Conservation (phyloP, 2,797 vertebrate genomes). For the Synaphobranchus kaupii region DNA sequence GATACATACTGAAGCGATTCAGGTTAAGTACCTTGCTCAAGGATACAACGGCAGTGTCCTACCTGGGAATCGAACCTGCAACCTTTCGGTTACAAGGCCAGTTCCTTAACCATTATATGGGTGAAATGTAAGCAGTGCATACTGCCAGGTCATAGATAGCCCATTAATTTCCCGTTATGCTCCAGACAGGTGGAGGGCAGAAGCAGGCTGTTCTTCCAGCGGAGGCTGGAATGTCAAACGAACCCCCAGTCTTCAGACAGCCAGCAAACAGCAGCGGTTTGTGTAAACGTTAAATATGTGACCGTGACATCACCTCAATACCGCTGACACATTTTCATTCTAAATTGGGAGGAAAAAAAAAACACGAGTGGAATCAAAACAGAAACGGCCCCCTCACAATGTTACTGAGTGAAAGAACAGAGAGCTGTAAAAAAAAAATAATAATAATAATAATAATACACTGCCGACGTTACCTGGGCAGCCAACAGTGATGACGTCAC, state of each 20-base stretch:
- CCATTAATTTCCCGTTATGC: not conserved
- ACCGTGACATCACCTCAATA: not conserved
- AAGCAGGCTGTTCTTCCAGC: not conserved
- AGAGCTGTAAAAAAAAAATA: not conserved
- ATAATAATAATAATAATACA: not conserved
- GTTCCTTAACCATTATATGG: too few relatives aligned
- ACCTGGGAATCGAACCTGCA: too few relatives aligned
- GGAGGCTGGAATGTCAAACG: not conserved
- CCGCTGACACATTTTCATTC: not conserved
- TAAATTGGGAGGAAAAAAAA: not conserved
- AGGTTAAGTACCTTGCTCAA: too few relatives aligned
- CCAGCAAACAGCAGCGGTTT: not conserved
- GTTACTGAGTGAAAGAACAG: not conserved
- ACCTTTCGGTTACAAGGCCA: too few relatives aligned
- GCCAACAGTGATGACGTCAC: not conserved
- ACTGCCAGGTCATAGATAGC: not conserved
- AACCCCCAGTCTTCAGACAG: not conserved
- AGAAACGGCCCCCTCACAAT: too few relatives aligned
- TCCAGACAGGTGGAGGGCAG: not conserved
- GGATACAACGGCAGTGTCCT: too few relatives aligned
- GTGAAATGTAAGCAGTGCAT: not conserved
- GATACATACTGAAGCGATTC: too few relatives aligned
- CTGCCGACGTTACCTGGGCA: too few relatives aligned
- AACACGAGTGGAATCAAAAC: not conserved
- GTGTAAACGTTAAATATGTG: not conserved